Evolutionary conservation across 2,797 vertebrate species (phyloP).

Genomic region (Peromyscus nudipes): DNA sequence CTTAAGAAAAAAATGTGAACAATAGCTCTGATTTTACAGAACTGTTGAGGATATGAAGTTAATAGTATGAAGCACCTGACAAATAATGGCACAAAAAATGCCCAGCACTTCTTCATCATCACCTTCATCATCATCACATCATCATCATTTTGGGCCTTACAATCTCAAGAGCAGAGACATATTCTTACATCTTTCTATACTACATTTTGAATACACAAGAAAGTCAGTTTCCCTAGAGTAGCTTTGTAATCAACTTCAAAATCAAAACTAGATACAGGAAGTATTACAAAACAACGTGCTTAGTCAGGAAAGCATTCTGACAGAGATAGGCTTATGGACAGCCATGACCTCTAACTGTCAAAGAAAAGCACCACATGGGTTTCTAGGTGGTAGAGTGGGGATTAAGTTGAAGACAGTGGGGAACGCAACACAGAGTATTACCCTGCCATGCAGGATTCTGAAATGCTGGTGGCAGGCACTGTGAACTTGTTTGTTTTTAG

Average conservation of each 20-base stretch:
- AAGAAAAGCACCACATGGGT: neutral
- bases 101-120: neutral
- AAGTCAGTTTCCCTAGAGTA: conserved; percentile 32
- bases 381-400: neutral
- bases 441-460: neutral
- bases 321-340: conserved; percentile 13
- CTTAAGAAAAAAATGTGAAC: neutral
- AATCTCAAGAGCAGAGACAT: conserved; percentile 13
- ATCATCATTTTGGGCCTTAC: neutral
- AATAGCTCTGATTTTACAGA: neutral
- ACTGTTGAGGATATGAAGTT: neutral
- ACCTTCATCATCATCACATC: neutral
- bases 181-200: neutral
- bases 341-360: neutral
- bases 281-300: conserved; percentile 25
- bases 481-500: conserved; percentile 28
- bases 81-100: neutral
- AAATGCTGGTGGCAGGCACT: neutral
- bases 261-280: conserved; percentile 55
- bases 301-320: conserved; percentile 36
- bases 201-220: neutral
- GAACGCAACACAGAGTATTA: neutral
- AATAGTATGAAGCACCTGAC: neutral
- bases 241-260: neutral
- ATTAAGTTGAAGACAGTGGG: neutral